Base-by-base conservation (phyloP, 2,797 vertebrate species). In the Acipenser oxyrinchus region DNA sequence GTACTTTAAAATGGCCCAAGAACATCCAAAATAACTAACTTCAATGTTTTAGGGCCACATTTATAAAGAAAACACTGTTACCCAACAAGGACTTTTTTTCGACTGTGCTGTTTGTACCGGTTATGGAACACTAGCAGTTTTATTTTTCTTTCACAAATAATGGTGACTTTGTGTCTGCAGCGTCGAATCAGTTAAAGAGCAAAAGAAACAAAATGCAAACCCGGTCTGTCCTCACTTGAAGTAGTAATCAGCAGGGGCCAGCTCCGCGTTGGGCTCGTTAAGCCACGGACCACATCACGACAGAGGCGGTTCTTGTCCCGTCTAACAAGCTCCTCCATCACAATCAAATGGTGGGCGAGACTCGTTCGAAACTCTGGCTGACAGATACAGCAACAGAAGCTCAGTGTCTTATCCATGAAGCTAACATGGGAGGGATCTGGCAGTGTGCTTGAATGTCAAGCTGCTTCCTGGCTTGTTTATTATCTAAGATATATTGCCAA, bases 271-370 rank as follows among this genome's bases (percentile, higher is more conserved):
- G 0, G 97, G 96, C 77, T 99, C 96, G 0, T 98, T 99, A 78
- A n/a, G 96, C 96, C 60, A 99, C 93, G 0, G 97, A 99, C 97
- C 97, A 99, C 97, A 98, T 95, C 73, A 98, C 93, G 4, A 97
- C 94, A 0, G 95, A 93, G 0, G 64, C 94, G 93, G 80, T 98
- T 98, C 84, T 95, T 98, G 82, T 99, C 96, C 67, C 96, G 84
- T n/a, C 82, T 86, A 5, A 98, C 83, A 48, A 98, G 84, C 80
- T 98, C 96, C 58, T 95, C 90, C 96, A 99, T 98, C 74, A 98
- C 95, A 2, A 68, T 66, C 18, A 98, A 87, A 79, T 98, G 96
- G 78, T 96, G 94, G 60, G 77, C 66, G 68, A 98, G 95, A 96
- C 62, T 62, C 72, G 23, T 97, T 96, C 80, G 63, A 91, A 97